These are phyloP conservation scores for Sebastes variabilis DNA, from an alignment of 2,797 vertebrate species.

Conservation along the genomic window DNA sequence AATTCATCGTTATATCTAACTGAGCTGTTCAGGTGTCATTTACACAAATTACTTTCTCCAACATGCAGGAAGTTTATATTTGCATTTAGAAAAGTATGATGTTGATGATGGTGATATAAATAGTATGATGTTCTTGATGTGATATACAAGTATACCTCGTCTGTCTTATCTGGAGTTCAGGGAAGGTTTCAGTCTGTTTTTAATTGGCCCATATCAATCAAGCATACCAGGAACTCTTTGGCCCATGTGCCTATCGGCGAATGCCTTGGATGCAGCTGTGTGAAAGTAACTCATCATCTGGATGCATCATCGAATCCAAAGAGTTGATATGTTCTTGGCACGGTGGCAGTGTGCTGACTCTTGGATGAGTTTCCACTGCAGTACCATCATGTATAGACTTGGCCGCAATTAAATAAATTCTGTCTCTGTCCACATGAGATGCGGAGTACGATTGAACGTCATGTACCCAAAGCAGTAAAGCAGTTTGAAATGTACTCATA, in stretches of 20 bases:
- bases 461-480: not conserved
- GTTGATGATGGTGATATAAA: not conserved
- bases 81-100: not conserved
- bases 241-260: not conserved
- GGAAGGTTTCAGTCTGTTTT: slow-evolving; percentile 19
- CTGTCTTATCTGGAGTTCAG: slow-evolving; percentile 1
- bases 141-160: not conserved
- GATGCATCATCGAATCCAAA: slow-evolving; percentile 17
- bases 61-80: not conserved
- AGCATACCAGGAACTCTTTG: slow-evolving; percentile 4
- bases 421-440: not conserved
- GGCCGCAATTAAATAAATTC: not conserved
- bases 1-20: not conserved
- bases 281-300: slow-evolving; percentile 35
- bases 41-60: not conserved
- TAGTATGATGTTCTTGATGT: not conserved
- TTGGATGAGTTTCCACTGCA: slow-evolving; percentile 4
- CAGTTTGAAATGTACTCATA: not conserved
- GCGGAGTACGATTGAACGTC: not conserved
- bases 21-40: not conserved
- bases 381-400: slow-evolving; percentile 15
- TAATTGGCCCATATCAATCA: slow-evolving; percentile 26
- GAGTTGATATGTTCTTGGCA: slow-evolving; percentile 49
- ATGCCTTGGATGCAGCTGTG: slow-evolving; percentile 43
- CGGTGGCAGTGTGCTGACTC: not conserved